Base-by-base conservation (phyloP, 1,140 invertebrate genomes). In the Drosophila sp. region DNA sequence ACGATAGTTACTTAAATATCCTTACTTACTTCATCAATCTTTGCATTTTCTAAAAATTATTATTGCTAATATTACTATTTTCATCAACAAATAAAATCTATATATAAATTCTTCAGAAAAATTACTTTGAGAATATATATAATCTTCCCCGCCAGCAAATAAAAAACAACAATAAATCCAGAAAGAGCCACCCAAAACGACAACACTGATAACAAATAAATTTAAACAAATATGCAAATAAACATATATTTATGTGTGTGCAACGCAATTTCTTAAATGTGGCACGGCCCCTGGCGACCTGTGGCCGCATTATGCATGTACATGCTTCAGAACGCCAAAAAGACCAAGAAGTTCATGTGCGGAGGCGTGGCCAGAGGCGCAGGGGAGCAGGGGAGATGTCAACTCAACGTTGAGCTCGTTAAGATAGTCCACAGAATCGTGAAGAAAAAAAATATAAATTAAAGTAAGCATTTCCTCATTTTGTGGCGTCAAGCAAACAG, bases 401-500 rank as follows among this genome's bases (percentile, higher is more conserved):
- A 62, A 41, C 53, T 46, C 48, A 51, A 58, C 45, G 41, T 58
- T 61, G 11, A 41, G 62, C 72, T 80, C 61, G 67, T 77, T 84
- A 74, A 86, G 65, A 70, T 62, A 65, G 43, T 62, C 25, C 5
- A 25, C 21, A 32, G 58, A 34, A 50, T 46, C 38, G 40, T 29
- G 25, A 51, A 43, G 21, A 73, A 54, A 53, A 59, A 81, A 65
- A 81, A n/a, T n/a, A n/a, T 57, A 81, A 86, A 87, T 76, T 89
- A 82, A 87, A 87, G 78, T 82, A 89, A 89, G 67, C 76, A 79
- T 89, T 86, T 86, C 83, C 82, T 86, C 59, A 86, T 82, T 86
- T 78, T 57, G 56, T 70, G 67, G 75, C 66, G 41, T 56, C 43
- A 71, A 25, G 29, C 18, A 61, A 36, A 59, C 62, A 70, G 9